Percentiles rank a stretch among this genome's conserved stretches.
These are phyloP conservation scores for Apogon talboti DNA, from an alignment of 2,797 vertebrate species.

Conservation along the genomic window DNA sequence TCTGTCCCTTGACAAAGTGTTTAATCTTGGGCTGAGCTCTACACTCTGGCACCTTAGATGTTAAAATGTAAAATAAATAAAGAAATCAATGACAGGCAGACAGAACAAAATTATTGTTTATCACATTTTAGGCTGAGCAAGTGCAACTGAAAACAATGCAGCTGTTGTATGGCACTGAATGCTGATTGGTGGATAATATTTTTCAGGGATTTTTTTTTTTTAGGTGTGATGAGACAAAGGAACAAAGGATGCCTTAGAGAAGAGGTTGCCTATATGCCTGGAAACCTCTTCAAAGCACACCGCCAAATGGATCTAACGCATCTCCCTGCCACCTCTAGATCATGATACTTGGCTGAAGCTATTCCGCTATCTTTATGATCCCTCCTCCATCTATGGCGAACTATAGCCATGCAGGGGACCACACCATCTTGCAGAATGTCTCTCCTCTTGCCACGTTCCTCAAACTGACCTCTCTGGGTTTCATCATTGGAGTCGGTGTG, in stretches of 20 bases:
- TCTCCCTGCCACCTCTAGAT: conserved; percentile 93
- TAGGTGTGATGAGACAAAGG: conserved; percentile 98
- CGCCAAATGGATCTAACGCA: conserved; percentile 95
- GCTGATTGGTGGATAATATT: conserved; percentile 83
- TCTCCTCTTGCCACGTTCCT: conserved; percentile 99
- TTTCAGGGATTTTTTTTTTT: conserved; percentile 88
- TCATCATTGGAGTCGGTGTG: conserved; percentile 99
- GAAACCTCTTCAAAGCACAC: conserved; percentile 97
- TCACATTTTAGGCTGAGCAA: conserved; percentile 51
- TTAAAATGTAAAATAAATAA: conserved; percentile 47
- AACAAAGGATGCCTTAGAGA: conserved; percentile 94
- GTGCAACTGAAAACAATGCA: conserved; percentile 65
- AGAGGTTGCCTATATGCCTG: conserved; percentile 90
- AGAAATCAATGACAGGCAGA: conserved; percentile 38
- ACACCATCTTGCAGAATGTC: conserved; percentile 99
- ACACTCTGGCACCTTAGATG: conserved; percentile 66
- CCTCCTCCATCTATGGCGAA: conserved; percentile 99
- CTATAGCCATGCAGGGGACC: conserved; percentile 99
- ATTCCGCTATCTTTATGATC: conserved; percentile 94
- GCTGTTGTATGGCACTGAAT: conserved; percentile 73
- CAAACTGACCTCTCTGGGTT: conserved; percentile 99
- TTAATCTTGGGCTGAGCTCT: conserved; percentile 47
- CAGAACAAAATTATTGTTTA: conserved; percentile 35
- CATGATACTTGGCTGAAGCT: conserved; percentile 99
- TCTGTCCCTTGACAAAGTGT: conserved; percentile 42